Evolutionary conservation across 2,113 vertebrate species (phyloP).

Genomic region (Quiscalus mexicanus): DNA sequence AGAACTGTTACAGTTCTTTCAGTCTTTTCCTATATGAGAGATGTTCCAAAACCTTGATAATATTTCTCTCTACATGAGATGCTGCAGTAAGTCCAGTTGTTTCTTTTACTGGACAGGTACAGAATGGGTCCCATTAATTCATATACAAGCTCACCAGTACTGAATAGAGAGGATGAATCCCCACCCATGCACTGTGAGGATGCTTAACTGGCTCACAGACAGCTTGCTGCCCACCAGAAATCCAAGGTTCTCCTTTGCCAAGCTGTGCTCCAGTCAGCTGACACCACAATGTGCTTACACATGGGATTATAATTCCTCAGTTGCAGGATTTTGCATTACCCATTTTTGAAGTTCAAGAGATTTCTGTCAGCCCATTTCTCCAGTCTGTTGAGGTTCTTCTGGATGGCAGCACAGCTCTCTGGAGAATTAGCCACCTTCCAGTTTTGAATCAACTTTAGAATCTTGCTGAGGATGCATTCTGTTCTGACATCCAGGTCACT

Average conservation of each 20-base stretch:
- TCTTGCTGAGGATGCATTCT: background rate
- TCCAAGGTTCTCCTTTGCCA: background rate
- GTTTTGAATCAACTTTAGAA: background rate
- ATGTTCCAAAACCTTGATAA: background rate
- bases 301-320: background rate
- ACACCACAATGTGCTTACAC: background rate
- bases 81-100: background rate
- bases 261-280: background rate
- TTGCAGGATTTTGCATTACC: background rate
- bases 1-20: background rate
- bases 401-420: background rate
- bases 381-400: background rate
- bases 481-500: accelerated
- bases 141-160: background rate
- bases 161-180: background rate
- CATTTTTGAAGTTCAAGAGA: background rate
- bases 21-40: background rate
- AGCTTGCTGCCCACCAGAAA: background rate
- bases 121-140: background rate
- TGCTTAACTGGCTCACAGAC: background rate
- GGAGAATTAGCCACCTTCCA: background rate
- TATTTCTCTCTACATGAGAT: background rate
- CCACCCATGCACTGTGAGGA: too few relatives aligned
- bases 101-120: background rate
- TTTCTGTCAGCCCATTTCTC: background rate